Base-by-base conservation (phyloP, 2,113 vertebrate species). In the Syngnathoides biaculeatus region DNA sequence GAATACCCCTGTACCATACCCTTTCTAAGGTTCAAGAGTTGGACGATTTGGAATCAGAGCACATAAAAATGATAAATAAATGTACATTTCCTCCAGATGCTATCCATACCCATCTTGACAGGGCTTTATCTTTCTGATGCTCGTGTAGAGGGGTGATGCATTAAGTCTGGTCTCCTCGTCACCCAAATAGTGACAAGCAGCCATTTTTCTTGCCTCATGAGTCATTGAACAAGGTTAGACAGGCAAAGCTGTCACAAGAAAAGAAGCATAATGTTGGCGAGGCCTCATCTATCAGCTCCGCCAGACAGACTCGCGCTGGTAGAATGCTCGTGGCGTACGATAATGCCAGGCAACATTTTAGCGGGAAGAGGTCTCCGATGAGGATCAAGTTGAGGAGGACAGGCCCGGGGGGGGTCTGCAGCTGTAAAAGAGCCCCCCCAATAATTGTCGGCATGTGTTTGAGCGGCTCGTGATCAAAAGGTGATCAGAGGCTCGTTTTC, bases 381-480 rank as follows among this genome's bases (percentile, higher is more conserved):
- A 15, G 2, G 39, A 61, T 45, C 42, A 64, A 69, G 64, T 73
- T 72, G 58, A 67, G 62, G 68, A 40, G 74, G 74, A 58, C 79
- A 73, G 67, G 63, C 79, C 75, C 40, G 73, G 74, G 53, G 79
- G 75, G 69, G 62, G n/a, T n/a, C 80, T 74, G 39, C 84, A 83
- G 83, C 76, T 84, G 79, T 52, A 27, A 38, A 62, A 84, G 69
- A 61, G 68, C 64, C 30, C 67, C 64, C 58, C 62, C 26, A 69
- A 61, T 79, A 68, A 83, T 80, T 59, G 67, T 61, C 10, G 50
- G 68, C 56, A 19, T 73, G 76, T 73, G 78, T 61, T 71, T 19
- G 26, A 73, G 62, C 39, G 50, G 39, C 55, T 65, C 76, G 81
- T 84, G 82, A 87, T 88, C 81, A 86, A 85, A 56, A 83, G 82